These are phyloP conservation scores for Drosophila tanythrix DNA, from an alignment of 2,888 invertebrate species.

Conservation along the genomic window DNA sequence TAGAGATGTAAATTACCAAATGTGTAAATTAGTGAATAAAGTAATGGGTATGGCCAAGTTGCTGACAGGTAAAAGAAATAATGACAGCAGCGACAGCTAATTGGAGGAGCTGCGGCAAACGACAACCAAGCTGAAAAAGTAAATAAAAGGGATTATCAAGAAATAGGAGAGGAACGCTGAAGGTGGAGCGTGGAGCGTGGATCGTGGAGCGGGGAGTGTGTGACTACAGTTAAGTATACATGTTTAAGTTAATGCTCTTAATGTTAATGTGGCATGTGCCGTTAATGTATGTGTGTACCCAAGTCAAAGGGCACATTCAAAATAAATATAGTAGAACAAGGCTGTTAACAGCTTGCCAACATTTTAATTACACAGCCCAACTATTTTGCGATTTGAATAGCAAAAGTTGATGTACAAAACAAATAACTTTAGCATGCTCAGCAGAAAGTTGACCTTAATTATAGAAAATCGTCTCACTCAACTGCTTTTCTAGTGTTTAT, in stretches of 20 bases:
- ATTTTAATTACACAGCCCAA: background rate
- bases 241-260: slow-evolving; percentile 1
- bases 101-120: background rate
- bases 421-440: background rate
- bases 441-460: background rate
- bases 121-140: background rate
- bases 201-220: too few species aligned
- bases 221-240: background rate
- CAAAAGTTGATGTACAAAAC: background rate
- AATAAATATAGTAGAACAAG: background rate
- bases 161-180: background rate
- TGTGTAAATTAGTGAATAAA: slow-evolving; percentile 55
- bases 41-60: slow-evolving; percentile 33
- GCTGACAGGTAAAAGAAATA: slow-evolving; percentile 43
- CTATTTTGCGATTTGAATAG: background rate
- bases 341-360: background rate
- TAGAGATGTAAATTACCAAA: slow-evolving; percentile 54
- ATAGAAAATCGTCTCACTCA: background rate
- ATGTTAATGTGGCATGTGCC: slow-evolving; percentile 5
- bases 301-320: background rate
- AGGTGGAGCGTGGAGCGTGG: too few species aligned
- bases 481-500: background rate
- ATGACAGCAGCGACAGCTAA: slow-evolving; percentile 26
- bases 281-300: background rate
- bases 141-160: slow-evolving; percentile 8